A percentile compares a stretch with the other conserved stretches of the same genome.
Evolutionary conservation across 2,888 invertebrate species (phyloP).

Genomic region (Steromphala cineraria): DNA sequence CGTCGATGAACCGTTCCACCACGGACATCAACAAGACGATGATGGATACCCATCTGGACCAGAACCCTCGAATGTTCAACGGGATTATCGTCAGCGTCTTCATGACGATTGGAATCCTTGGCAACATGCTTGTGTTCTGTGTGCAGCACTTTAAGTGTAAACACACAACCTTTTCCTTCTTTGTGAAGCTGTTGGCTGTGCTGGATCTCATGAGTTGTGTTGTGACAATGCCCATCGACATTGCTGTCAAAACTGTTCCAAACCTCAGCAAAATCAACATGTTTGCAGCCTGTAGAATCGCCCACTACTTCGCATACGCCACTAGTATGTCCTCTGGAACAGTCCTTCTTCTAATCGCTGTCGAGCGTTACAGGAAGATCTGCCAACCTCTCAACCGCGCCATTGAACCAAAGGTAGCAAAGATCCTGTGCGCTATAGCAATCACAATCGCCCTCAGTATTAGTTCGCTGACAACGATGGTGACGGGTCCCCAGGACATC

Average conservation of each 20-base stretch:
- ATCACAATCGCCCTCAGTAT: not conserved
- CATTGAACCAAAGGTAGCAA: not conserved
- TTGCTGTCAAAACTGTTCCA: conserved; percentile 12
- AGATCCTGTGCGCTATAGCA: not conserved
- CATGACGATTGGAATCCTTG: not conserved
- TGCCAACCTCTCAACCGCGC: conserved; percentile 1
- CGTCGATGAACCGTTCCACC: not conserved
- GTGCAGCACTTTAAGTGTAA: conserved; percentile 20
- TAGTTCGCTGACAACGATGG: conserved; percentile 16
- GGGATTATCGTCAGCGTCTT: not conserved
- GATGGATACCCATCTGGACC: not conserved
- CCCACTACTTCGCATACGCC: conserved; percentile 19
- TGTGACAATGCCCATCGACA: conserved; percentile 15
- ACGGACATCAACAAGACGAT: not conserved
- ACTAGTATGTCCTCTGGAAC: conserved; percentile 16
- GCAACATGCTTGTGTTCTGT: not conserved
- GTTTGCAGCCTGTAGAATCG: conserved; percentile 4
- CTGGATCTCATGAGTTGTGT: conserved; percentile 14
- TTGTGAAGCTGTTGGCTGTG: conserved; percentile 1
- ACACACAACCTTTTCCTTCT: conserved; percentile 7
- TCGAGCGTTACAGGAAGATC: conserved; percentile 15
- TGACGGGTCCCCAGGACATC: conserved; percentile 7
- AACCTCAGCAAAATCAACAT: not conserved
- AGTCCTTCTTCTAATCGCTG: conserved; percentile 8
- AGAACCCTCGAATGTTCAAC: conserved; percentile 14